These are phyloP conservation scores for Agrilus biguttatus DNA, from an alignment of 2,888 invertebrate genomes.

Conservation along the genomic window DNA sequence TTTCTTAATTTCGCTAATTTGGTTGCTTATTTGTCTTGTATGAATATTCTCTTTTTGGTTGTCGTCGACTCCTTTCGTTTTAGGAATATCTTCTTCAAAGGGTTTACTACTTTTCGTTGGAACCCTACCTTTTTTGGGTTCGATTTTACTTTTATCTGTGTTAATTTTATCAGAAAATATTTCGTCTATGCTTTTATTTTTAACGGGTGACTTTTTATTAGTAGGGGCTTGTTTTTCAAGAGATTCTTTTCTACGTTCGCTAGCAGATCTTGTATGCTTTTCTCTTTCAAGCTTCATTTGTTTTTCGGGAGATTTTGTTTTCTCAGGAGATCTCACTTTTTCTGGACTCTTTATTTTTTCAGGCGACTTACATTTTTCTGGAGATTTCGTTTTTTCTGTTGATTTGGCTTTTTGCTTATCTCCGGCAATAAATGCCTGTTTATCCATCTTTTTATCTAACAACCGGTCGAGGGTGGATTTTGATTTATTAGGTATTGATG, in stretches of 20 bases:
- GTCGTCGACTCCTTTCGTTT: too few relatives aligned
- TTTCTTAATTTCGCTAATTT: too few relatives aligned
- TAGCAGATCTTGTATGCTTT: slow-evolving; percentile 3
- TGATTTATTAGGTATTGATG: slow-evolving; percentile 25
- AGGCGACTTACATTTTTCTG: slow-evolving; percentile 10
- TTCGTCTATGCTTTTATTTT: slow-evolving; percentile 18
- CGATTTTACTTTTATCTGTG: slow-evolving; percentile 15
- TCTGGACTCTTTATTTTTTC: slow-evolving; percentile 5
- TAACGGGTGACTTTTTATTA: slow-evolving; percentile 10
- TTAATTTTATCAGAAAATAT: slow-evolving; percentile 15
- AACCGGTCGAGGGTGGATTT: slow-evolving; percentile 40
- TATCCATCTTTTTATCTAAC: slow-evolving; percentile 27
- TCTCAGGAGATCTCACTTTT: slow-evolving; percentile 9
- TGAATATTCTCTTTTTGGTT: too few relatives aligned
- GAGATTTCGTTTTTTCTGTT: slow-evolving; percentile 11
- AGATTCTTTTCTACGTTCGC: neutral
- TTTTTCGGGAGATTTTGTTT: slow-evolving; percentile 16
- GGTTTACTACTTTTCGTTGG: slow-evolving; percentile 1
- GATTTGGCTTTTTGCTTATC: slow-evolving; percentile 13
- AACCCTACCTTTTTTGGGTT: slow-evolving; percentile 6
- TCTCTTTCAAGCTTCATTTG: slow-evolving; percentile 13
- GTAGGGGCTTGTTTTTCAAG: slow-evolving; percentile 6
- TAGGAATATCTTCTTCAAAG: neutral
- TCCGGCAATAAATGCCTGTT: slow-evolving; percentile 14
- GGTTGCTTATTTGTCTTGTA: too few relatives aligned